A percentile compares a stretch with the other conserved stretches of the same genome.
Evolutionary conservation across 1,140 invertebrate species (phyloP).

Genomic region (Drosophila nannoptera): DNA sequence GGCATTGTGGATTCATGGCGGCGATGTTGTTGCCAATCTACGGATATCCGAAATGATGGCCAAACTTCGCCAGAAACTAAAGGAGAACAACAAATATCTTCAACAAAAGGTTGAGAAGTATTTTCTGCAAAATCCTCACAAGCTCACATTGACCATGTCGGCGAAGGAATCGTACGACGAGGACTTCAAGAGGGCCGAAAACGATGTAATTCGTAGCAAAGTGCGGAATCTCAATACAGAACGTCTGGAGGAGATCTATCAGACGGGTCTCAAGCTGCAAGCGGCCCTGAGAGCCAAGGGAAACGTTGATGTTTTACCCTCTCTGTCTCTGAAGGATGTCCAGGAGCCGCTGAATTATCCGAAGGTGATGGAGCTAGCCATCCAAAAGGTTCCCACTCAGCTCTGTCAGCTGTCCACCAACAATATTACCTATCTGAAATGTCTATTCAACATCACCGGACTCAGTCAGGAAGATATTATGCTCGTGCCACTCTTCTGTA

Average conservation of each 20-base stretch:
- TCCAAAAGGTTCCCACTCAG: constrained; percentile 85
- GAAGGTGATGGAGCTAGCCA: constrained; percentile 80
- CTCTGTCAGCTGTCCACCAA: constrained; percentile 90
- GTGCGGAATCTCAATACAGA: constrained; percentile 81
- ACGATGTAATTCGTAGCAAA: constrained; percentile 83
- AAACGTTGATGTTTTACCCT: constrained; percentile 88
- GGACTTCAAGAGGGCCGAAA: constrained; percentile 83
- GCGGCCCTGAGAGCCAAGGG: constrained; percentile 85
- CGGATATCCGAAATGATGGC: constrained; percentile 86
- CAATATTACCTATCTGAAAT: constrained; percentile 90
- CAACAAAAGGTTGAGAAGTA: constrained; percentile 88
- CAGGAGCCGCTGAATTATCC: constrained; percentile 83
- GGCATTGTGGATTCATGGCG: constrained; percentile 92
- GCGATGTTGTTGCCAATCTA: constrained; percentile 85
- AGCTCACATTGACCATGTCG: constrained; percentile 89
- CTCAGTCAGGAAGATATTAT: constrained; percentile 84
- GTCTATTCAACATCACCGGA: constrained; percentile 84
- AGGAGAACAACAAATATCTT: constrained; percentile 85
- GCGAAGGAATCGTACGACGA: constrained; percentile 88
- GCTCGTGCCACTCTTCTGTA: constrained; percentile 89
- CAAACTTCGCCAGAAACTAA: constrained; percentile 84
- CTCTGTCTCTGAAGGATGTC: constrained; percentile 87
- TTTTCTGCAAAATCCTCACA: constrained; percentile 90
- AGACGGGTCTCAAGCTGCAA: constrained; percentile 85
- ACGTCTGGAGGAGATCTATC: constrained; percentile 84